Conservation (phyloP, 1,140 invertebrate genomes). For the Leptoteleia sp. region DNA sequence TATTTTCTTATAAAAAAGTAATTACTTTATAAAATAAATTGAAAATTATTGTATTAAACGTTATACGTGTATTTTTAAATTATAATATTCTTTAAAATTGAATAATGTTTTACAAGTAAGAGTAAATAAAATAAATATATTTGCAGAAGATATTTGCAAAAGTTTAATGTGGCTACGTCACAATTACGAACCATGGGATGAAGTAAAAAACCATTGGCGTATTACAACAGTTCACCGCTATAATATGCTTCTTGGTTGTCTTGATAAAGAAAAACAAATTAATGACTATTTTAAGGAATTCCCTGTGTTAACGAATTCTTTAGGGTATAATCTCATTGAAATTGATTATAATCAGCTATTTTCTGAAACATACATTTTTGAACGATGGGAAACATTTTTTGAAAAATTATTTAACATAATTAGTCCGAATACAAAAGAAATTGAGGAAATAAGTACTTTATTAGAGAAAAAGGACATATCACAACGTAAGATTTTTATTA, state of each 20-base stretch:
- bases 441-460: background rate
- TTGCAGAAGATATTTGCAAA: background rate
- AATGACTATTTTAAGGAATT: constrained; percentile 43
- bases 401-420: background rate
- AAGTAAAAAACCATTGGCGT: constrained; percentile 27
- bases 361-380: constrained; percentile 14
- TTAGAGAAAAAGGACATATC: background rate
- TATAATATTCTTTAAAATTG: too few species aligned
- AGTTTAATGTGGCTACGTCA: constrained; percentile 38
- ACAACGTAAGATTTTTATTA: background rate
- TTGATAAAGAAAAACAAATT: constrained; percentile 2
- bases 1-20: too few species aligned
- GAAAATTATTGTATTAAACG: too few species aligned
- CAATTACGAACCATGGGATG: constrained; percentile 36
- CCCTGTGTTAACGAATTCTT: constrained; percentile 30
- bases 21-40: too few species aligned
- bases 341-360: constrained; percentile 53
- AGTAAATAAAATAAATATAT: too few species aligned
- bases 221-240: constrained; percentile 27
- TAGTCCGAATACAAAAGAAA: background rate
- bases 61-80: background rate
- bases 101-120: too few species aligned
- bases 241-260: constrained; percentile 13
- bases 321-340: constrained; percentile 53
- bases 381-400: constrained; percentile 24